phyloP scores from a whole-genome alignment of 1,140 invertebrate genomes.

The Orchestia grillus region DNA sequence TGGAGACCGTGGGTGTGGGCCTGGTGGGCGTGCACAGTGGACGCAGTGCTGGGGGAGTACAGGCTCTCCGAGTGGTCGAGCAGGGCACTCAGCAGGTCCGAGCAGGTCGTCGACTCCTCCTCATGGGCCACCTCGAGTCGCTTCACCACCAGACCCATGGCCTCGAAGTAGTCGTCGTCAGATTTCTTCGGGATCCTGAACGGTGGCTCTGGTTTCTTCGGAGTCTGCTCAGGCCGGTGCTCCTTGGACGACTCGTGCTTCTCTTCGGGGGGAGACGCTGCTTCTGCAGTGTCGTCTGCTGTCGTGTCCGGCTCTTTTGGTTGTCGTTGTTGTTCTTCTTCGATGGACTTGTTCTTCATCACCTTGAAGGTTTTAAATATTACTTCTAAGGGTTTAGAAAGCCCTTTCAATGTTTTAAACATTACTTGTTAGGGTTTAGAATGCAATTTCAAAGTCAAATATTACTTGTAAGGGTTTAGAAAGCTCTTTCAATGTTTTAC shows the following conservation, averaged over 20 bases:
- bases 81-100: slow-evolving; percentile 2
- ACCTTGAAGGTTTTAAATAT: neutral
- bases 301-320: neutral
- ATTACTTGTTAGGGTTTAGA: no score
- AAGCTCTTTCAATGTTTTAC: no score
- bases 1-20: slow-evolving; percentile 24
- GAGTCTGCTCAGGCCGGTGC: neutral
- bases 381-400: no score
- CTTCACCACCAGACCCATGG: slow-evolving; percentile 25
- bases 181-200: neutral
- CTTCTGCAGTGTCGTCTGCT: neutral
- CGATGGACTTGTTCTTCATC: neutral
- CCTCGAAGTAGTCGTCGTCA: slow-evolving; percentile 36
- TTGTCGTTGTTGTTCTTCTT: neutral
- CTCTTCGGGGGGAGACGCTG: neutral
- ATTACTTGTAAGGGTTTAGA: no score
- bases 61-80: slow-evolving; percentile 34
- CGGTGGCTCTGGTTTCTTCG: neutral
- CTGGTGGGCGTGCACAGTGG: slow-evolving; percentile 25
- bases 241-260: neutral
- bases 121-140: neutral
- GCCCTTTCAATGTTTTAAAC: no score
- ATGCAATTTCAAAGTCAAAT: no score
- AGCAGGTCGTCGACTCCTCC: slow-evolving; percentile 14
- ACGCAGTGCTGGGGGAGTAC: neutral